A percentile compares a stretch with the other conserved stretches of the same genome.
phyloP scores from a whole-genome alignment of 2,797 vertebrate species.

The Propithecus perrieri region DNA sequence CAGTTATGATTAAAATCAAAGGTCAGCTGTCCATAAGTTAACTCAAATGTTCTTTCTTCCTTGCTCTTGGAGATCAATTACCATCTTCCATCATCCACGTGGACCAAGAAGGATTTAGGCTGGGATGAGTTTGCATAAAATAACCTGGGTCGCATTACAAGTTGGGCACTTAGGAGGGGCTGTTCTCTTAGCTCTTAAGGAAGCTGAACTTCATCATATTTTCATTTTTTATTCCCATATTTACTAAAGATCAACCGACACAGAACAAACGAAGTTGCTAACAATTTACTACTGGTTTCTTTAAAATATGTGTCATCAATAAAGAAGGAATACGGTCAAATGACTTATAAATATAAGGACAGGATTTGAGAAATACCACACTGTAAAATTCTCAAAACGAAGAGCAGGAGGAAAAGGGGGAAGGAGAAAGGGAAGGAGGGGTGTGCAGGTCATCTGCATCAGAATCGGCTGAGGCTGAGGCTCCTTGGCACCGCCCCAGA shows the following conservation, averaged over 20 bases:
- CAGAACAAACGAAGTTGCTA: background rate
- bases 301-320: background rate
- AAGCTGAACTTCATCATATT: background rate
- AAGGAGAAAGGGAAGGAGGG: background rate
- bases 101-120: background rate
- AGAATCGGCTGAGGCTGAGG: background rate
- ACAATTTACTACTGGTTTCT: slow-evolving; percentile 28
- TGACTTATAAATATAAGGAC: background rate
- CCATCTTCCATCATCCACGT: slow-evolving; percentile 2
- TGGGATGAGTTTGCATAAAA: background rate
- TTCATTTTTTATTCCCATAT: background rate
- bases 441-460: background rate
- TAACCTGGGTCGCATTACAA: background rate
- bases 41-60: slow-evolving; percentile 33
- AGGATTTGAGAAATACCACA: background rate
- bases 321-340: background rate
- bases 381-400: background rate
- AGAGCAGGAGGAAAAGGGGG: background rate
- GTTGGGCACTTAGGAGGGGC: background rate
- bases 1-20: slow-evolving; percentile 57
- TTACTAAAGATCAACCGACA: background rate
- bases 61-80: slow-evolving; percentile 38
- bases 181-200: background rate
- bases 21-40: slow-evolving; percentile 53
- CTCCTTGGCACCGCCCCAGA: background rate